Evolutionary conservation across 2,797 vertebrate species (phyloP), one percentile per base, ranked within the genome.

Genomic region (Gastrophryne carolinensis): DNA sequence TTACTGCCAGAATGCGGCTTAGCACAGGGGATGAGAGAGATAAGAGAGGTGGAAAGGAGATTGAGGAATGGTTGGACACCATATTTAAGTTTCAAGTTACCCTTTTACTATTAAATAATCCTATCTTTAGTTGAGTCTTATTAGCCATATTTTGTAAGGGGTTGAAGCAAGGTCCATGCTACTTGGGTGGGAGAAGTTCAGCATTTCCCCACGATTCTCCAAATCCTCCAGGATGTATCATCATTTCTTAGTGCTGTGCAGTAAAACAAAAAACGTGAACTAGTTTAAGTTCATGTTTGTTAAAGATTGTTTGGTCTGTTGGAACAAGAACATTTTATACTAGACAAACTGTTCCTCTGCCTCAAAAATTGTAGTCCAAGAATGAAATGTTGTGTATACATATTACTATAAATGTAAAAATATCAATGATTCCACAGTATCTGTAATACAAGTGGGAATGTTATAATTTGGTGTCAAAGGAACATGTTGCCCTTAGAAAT

Each of bases 181-280:
- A 44, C 41, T 64, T 63, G 54, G 44, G 24, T 1, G 23, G 62
- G 44, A 21, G 58, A n/a, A 39, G 49, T 39, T 64, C 71, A 64
- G 47, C 15, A 21, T 11, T 64, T 73, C 64, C 60, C 58, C 57
- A 41, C 37, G 49, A 63, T 63, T 54, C 19, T 19, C 32, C 7
- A 39, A 63, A 73, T 73, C 60, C 26, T 41, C 24, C 4, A 41
- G 56, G 68, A 61, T 26, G 15, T 52, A 19, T 49, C 56, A 15
- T 9, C 27, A 23, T 61, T 72, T 29, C 29, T 47, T n/a, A 15
- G 10, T 29, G 23, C 17, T 3, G 5, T 37, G 13, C 19, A 60
- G 19, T 60, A 11, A 35, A 32, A 60, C 24, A 15, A 32, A 35
- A 5, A 21, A 32, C 54, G 32, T 30, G 27, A 9, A 34, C 11